Evolutionary conservation across 2,113 vertebrate genomes (phyloP).

Genomic region (Chloropsis cyanopogon): DNA sequence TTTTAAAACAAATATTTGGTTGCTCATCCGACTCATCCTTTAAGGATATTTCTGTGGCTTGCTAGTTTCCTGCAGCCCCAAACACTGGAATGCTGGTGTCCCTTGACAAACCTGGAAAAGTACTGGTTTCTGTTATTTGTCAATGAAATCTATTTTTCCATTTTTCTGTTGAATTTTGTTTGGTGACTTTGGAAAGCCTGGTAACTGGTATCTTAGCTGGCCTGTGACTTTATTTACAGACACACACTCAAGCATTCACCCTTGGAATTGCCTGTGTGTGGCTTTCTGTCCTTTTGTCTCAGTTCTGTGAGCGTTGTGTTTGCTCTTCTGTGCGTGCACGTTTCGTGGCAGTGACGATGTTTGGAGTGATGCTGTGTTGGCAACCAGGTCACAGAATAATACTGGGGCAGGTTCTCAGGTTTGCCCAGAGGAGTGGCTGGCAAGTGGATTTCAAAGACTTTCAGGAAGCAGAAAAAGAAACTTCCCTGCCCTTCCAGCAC

Average conservation of each 20-base stretch:
- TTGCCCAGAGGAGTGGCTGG: neutral
- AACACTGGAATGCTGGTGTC: neutral
- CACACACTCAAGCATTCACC: neutral
- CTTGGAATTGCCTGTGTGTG: neutral
- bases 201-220: neutral
- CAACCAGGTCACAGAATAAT: neutral
- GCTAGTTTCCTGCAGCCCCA: neutral
- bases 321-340: neutral
- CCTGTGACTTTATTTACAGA: neutral
- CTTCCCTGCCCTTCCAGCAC: neutral
- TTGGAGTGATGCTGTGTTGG: neutral
- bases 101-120: neutral
- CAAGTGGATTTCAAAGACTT: neutral
- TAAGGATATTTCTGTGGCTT: neutral
- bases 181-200: neutral
- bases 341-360: neutral
- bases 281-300: neutral
- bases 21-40: neutral
- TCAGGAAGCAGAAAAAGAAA: neutral
- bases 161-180: neutral
- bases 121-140: neutral
- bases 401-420: neutral
- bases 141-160: neutral
- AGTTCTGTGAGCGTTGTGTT: neutral
- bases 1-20: neutral